phyloP scores from a whole-genome alignment of 2,797 vertebrate genomes.

The Aphelocoma californica region DNA sequence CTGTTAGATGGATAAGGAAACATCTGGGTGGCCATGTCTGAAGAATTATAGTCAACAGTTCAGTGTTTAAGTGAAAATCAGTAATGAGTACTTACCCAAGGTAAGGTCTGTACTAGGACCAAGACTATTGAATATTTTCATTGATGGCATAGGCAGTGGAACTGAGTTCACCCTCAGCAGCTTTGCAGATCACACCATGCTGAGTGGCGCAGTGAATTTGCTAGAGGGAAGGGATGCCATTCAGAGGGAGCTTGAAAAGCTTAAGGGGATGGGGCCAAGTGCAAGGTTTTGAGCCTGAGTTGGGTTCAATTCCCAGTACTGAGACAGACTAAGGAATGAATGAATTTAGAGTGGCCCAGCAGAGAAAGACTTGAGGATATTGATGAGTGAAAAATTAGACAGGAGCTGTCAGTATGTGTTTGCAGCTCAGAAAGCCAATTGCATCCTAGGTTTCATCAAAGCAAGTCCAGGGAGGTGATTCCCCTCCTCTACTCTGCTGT shows the following conservation, averaged over 20 bases:
- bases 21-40: not conserved
- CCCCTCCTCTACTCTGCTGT: not conserved
- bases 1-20: not conserved
- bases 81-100: not conserved
- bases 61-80: not conserved
- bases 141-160: not conserved
- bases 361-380: not conserved
- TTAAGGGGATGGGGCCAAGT: not conserved
- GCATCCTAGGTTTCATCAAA: not conserved
- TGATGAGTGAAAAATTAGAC: not conserved
- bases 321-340: not conserved
- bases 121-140: not conserved
- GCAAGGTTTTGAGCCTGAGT: not conserved
- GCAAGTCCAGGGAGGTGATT: not conserved
- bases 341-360: not conserved
- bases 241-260: not conserved
- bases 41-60: not conserved
- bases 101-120: not conserved
- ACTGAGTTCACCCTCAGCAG: not conserved
- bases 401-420: not conserved
- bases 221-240: not conserved
- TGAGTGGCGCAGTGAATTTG: not conserved
- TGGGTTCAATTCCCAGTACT: not conserved
- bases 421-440: not conserved
- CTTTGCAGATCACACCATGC: too few species aligned